Conservation (phyloP, 2,113 vertebrate genomes). For the Anguilla japonica region DNA sequence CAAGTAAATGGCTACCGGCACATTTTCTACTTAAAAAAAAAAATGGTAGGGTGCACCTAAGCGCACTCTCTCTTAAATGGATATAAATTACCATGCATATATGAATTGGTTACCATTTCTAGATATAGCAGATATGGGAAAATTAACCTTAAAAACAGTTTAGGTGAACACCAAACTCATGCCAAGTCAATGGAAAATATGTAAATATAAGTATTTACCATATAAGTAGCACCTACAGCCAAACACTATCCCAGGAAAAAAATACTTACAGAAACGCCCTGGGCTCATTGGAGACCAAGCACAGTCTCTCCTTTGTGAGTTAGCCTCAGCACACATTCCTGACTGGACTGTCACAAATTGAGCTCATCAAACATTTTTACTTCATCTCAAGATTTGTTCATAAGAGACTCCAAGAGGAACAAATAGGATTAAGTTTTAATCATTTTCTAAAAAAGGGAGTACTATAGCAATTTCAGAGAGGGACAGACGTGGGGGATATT, state of each 20-base stretch:
- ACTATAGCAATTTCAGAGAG: too few relatives aligned
- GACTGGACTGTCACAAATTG: neutral
- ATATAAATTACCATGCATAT: neutral
- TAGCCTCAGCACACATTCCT: neutral
- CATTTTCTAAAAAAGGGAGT: neutral
- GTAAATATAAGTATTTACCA: neutral
- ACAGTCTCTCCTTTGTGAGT: neutral
- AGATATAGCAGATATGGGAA: neutral
- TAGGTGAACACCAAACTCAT: neutral
- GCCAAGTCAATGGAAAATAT: neutral
- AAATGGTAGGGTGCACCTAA: neutral
- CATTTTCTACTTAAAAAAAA: neutral
- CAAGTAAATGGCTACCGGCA: neutral
- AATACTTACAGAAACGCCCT: neutral
- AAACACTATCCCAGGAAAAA: neutral
- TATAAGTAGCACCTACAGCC: neutral
- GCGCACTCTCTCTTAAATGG: neutral
- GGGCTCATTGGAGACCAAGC: neutral
- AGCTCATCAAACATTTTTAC: too few relatives aligned
- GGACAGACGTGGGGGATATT: too few relatives aligned
- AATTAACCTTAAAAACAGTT: too few relatives aligned
- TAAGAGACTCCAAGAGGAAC: neutral
- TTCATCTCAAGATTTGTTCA: too few relatives aligned
- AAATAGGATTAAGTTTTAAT: neutral
- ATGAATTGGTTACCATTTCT: neutral